phyloP scores from a whole-genome alignment of 2,888 invertebrate genomes.

The Tridacna crocea region DNA sequence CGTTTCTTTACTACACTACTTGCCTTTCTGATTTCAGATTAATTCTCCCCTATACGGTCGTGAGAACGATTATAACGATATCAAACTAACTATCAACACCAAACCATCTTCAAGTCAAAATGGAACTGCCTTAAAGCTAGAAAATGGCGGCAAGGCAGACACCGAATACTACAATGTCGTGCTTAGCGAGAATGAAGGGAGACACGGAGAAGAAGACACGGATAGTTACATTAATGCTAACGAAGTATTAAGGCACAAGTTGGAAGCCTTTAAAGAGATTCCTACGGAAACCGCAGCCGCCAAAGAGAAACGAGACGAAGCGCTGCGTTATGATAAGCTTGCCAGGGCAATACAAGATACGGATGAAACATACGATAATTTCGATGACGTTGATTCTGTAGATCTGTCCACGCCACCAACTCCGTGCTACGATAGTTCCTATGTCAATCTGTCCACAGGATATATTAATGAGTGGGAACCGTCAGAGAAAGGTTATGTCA shows the following conservation, averaged over 20 bases:
- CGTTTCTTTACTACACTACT: neutral
- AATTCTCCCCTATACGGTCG: constrained; percentile 8
- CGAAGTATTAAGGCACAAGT: neutral
- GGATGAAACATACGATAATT: neutral
- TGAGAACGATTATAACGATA: neutral
- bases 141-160: neutral
- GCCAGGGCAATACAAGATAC: neutral
- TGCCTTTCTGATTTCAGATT: constrained; percentile 3
- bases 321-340: neutral
- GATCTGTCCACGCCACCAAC: constrained; percentile 12
- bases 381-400: constrained; percentile 3
- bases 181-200: neutral
- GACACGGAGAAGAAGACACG: neutral
- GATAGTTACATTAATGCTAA: constrained; percentile 3
- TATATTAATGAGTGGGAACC: neutral
- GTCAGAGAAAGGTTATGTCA: constrained; percentile 1
- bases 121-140: neutral
- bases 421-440: neutral
- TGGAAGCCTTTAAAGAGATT: neutral
- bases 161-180: neutral
- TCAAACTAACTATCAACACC: neutral
- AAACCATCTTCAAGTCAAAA: neutral
- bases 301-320: neutral
- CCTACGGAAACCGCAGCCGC: neutral
- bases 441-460: neutral